Percentiles rank a stretch among this genome's conserved stretches.
Evolutionary conservation across 2,113 vertebrate genomes (phyloP).

Genomic region (Gnathonemus echidnorhynchus): DNA sequence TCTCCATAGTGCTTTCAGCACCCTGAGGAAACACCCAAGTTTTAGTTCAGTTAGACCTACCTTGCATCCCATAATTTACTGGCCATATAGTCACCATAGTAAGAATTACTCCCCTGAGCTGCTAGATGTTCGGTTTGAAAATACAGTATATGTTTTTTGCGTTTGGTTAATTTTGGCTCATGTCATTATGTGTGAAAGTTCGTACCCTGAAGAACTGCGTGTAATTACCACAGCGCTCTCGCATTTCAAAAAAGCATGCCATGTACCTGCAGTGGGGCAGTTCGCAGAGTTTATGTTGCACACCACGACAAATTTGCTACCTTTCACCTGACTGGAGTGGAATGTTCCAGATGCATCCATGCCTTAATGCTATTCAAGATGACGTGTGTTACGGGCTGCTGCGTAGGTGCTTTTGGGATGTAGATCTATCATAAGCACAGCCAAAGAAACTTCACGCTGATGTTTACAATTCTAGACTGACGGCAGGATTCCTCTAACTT

Average conservation of each 20-base stretch:
- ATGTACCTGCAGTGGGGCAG: background rate
- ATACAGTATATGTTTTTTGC: background rate
- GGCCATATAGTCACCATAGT: constrained; percentile 32
- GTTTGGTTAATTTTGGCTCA: constrained; percentile 6
- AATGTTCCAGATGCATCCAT: background rate
- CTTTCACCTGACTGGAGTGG: background rate
- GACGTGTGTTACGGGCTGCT: background rate
- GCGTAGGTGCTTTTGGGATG: background rate
- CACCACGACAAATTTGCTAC: background rate
- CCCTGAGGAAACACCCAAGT: constrained; percentile 16
- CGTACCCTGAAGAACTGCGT: background rate
- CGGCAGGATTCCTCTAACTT: background rate
- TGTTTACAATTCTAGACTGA: background rate
- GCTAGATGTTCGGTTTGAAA: constrained; percentile 16
- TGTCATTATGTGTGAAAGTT: background rate
- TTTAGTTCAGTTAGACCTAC: constrained; percentile 25
- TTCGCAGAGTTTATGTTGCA: background rate
- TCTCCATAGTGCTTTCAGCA: background rate
- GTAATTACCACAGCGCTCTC: background rate
- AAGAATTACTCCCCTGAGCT: constrained; percentile 14
- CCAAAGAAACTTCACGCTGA: background rate
- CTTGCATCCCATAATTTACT: constrained; percentile 33
- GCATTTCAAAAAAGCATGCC: background rate
- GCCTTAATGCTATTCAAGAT: background rate
- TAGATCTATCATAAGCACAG: background rate